These are phyloP conservation scores for Drosophila rufa DNA, from an alignment of 1,140 invertebrate species.

Conservation along the genomic window DNA sequence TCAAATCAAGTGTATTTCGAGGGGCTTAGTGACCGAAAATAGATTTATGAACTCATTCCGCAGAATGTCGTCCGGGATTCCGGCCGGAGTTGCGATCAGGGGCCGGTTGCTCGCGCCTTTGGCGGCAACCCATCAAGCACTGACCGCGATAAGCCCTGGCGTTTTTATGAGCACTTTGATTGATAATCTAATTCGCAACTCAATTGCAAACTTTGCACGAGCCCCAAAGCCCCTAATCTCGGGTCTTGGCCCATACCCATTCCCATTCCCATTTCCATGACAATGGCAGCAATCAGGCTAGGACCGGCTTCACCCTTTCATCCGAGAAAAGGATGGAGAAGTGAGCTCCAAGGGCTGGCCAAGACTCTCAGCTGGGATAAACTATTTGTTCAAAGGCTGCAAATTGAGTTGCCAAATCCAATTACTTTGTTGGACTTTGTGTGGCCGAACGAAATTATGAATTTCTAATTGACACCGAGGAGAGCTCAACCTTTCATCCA, in stretches of 20 bases:
- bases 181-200: slow-evolving; percentile 54
- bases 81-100: slow-evolving; percentile 13
- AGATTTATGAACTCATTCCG: slow-evolving; percentile 57
- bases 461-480: slow-evolving; percentile 25
- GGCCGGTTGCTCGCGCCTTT: slow-evolving; percentile 8
- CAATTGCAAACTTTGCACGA: slow-evolving; percentile 48
- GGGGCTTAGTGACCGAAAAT: slow-evolving; percentile 39
- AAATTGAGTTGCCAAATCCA: slow-evolving; percentile 44
- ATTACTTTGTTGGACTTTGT: slow-evolving; percentile 26
- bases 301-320: slow-evolving; percentile 10
- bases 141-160: slow-evolving; percentile 41
- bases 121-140: slow-evolving; percentile 25
- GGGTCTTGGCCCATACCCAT: slow-evolving; percentile 24
- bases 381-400: slow-evolving; percentile 44
- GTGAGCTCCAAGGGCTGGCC: background rate
- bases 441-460: slow-evolving; percentile 23
- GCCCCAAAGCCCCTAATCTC: slow-evolving; percentile 21
- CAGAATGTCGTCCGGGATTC: slow-evolving; percentile 21
- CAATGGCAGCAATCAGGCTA: slow-evolving; percentile 40
- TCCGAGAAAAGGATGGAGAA: background rate
- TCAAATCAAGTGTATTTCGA: slow-evolving; percentile 39
- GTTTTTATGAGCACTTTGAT: slow-evolving; percentile 53
- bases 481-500: background rate
- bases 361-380: slow-evolving; percentile 10
- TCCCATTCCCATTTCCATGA: slow-evolving; percentile 38